Percentiles rank a stretch among this genome's conserved stretches.
Conservation (phyloP, 2,888 invertebrate species). For the Lasioglossum vierecki region DNA sequence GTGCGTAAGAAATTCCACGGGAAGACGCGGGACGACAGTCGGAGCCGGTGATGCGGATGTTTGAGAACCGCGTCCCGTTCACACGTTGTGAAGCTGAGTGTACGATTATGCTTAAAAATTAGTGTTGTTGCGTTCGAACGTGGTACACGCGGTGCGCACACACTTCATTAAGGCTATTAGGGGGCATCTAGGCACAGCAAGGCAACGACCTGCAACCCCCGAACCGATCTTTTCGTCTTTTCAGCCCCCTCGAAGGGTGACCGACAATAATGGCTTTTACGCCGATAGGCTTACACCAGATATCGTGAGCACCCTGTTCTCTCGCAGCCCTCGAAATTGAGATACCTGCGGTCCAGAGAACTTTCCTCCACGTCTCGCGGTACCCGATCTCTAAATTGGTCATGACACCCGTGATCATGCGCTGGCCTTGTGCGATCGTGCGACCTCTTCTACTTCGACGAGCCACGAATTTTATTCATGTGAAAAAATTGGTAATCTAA, state of each 20-base stretch:
- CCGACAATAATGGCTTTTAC: constrained; percentile 68
- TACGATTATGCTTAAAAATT: constrained; percentile 84
- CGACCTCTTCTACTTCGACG: not conserved
- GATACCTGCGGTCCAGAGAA: constrained; percentile 55
- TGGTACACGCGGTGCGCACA: constrained; percentile 78
- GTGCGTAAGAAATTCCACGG: constrained; percentile 53
- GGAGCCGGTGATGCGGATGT: constrained; percentile 57
- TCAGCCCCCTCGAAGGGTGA: constrained; percentile 61
- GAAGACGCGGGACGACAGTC: constrained; percentile 49
- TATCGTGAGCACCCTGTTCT: constrained; percentile 58
- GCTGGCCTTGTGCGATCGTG: not conserved
- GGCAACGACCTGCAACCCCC: constrained; percentile 65
- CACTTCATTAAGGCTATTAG: constrained; percentile 84
- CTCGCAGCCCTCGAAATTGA: constrained; percentile 56
- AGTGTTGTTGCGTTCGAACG: constrained; percentile 78
- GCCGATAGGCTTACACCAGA: constrained; percentile 67
- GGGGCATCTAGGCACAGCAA: constrained; percentile 76
- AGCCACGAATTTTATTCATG: not conserved
- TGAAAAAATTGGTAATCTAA: not conserved
- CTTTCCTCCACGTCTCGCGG: constrained; percentile 4
- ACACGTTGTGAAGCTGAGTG: constrained; percentile 84
- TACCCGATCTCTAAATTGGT: constrained; percentile 1
- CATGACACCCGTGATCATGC: not conserved
- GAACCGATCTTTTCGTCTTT: constrained; percentile 68
- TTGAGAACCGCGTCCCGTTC: constrained; percentile 77